Conservation (phyloP, 2,113 vertebrate genomes). For the Rissa tridactyla region DNA sequence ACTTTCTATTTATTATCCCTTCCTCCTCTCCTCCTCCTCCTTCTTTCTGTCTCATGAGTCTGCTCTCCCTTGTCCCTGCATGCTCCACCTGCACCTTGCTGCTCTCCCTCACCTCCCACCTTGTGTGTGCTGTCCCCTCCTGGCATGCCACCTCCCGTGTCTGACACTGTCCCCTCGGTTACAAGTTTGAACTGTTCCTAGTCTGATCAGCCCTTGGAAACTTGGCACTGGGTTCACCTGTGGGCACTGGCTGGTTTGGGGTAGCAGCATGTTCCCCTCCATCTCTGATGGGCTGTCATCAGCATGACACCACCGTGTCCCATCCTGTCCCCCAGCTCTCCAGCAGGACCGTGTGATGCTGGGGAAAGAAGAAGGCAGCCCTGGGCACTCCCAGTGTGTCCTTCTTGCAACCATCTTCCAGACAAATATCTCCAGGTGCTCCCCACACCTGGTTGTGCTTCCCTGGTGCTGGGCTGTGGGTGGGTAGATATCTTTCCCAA, state of each 20-base stretch:
- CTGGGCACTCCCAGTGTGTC: neutral
- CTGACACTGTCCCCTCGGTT: neutral
- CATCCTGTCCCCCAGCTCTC: neutral
- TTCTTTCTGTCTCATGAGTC: neutral
- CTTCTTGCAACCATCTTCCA: neutral
- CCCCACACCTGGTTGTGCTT: neutral
- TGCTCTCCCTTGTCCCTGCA: constrained; percentile 7
- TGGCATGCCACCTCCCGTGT: neutral
- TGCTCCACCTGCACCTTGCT: constrained; percentile 27
- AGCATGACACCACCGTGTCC: neutral
- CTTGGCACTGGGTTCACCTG: neutral
- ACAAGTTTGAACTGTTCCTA: neutral
- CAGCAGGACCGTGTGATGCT: neutral
- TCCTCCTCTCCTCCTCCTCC: neutral
- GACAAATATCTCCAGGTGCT: neutral
- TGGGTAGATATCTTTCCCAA: too few relatives aligned
- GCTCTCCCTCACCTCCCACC: neutral
- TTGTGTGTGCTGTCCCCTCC: neutral
- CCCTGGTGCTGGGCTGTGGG: neutral
- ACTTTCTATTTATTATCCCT: constrained; percentile 78
- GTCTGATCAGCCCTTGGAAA: neutral
- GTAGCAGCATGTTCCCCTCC: constrained; percentile 13
- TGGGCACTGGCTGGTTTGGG: neutral
- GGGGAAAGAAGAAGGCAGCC: neutral
- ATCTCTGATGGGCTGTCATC: neutral